Evolutionary conservation across 1,140 invertebrate species (phyloP).

Genomic region (Paracyclopina nana): DNA sequence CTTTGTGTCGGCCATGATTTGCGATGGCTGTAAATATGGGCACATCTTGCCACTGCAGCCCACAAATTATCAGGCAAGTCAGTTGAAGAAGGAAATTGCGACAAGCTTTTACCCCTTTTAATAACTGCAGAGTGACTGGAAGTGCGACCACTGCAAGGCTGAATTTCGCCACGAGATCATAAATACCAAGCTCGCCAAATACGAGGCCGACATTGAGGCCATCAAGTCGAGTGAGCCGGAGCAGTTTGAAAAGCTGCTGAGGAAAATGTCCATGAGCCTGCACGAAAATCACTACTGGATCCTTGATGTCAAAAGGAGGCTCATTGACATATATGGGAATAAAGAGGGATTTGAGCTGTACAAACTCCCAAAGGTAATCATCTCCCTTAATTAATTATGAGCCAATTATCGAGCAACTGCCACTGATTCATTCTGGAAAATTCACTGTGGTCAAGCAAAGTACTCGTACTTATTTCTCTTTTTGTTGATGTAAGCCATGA

Average conservation of each 20-base stretch:
- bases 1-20: constrained; percentile 19
- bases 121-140: no score
- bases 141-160: no score
- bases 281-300: constrained; percentile 1
- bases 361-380: background rate
- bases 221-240: background rate
- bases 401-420: no score
- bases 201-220: background rate
- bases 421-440: no score
- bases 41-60: background rate
- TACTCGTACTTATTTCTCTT: no score
- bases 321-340: background rate
- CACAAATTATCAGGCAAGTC: background rate
- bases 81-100: no score
- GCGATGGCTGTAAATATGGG: constrained; percentile 6
- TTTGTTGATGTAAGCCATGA: no score
- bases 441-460: no score
- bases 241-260: background rate
- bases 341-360: background rate
- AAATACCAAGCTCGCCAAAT: background rate
- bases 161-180: no score
- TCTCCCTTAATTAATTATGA: no score
- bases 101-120: no score
- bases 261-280: background rate
- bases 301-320: constrained; percentile 1